Evolutionary conservation across 2,888 invertebrate genomes (phyloP), one percentile per base, ranked within the genome.

Genomic region (Lasioglossum vierecki): DNA sequence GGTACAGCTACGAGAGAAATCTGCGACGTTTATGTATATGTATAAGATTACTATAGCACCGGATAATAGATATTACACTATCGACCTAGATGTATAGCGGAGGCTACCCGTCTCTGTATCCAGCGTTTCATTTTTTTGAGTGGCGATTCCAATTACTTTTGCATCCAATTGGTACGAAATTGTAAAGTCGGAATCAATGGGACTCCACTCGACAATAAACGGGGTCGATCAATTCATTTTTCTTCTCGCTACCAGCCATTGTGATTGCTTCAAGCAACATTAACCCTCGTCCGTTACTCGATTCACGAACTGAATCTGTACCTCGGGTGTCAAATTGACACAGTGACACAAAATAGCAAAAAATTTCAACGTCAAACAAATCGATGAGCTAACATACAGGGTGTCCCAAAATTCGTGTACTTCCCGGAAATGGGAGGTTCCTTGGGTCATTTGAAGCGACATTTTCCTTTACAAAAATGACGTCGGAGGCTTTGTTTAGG

Each of bases 41-140:
- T 15, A 13, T 11, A 30, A 30, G 26, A 63, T 26, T 2, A 22
- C 60, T 60, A 60, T 63, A 15, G 18, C 70, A 9, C n/a, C 26
- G n/a, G 70, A 53, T 41, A 57, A 11, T 26, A 11, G 73, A 44
- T 74, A 82, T 77, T 44, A 60, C 68, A 44, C 6, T 46, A 60
- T 68, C 57, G 78, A 30, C 53, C 39, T 46, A 83, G 1, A 57
- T 57, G 22, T 53, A n/a, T n/a, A 53, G 8, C 3, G 39, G 35
- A 35, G 35, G 46, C 41, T 63, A 53, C 30, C 30, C 57, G 22
- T 68, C 66, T 60, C 46, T 15, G 66, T 66, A 46, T 79, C n/a
- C 57, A 60, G 46, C 72, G 72, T 79, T 76, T 84, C 83, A 84
- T 73, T 76, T 84, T 83, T 79, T 84, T 75, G 76, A 84, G 83